A percentile compares a stretch with the other conserved stretches of the same genome.
Conservation (phyloP, 2,888 invertebrate genomes). For the Mythimna loreyi region DNA sequence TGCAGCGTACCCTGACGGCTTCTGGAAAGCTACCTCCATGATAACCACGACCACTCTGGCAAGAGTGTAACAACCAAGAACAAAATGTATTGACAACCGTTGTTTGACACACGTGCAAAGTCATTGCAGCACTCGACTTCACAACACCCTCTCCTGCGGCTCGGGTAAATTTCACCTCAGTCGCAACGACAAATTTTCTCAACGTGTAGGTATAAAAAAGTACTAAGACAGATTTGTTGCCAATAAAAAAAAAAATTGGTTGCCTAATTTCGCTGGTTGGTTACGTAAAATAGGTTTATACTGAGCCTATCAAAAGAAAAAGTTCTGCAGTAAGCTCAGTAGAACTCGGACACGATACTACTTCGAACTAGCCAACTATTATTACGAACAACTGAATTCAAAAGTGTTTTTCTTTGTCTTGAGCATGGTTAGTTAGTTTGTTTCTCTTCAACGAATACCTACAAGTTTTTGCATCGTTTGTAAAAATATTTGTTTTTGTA, state of each 20-base stretch:
- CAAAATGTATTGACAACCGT: too few relatives aligned
- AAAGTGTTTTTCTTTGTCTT: slow-evolving; percentile 65
- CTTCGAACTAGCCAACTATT: slow-evolving; percentile 47
- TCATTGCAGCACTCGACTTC: too few relatives aligned
- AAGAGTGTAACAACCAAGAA: too few relatives aligned
- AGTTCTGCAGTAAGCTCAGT: slow-evolving; percentile 51
- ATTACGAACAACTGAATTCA: slow-evolving; percentile 61
- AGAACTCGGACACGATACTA: slow-evolving; percentile 41
- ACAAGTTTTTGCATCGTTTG: slow-evolving; percentile 21
- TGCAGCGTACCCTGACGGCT: too few relatives aligned
- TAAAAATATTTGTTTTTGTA: slow-evolving; percentile 21
- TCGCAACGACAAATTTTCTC: too few relatives aligned
- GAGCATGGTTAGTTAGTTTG: slow-evolving; percentile 56
- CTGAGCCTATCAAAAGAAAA: slow-evolving; percentile 48
- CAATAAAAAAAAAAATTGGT: slow-evolving; percentile 13
- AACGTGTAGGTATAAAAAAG: too few relatives aligned
- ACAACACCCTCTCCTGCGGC: too few relatives aligned
- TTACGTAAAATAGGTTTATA: slow-evolving; percentile 28
- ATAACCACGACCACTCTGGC: too few relatives aligned
- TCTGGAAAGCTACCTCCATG: too few relatives aligned
- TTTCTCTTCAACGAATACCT: slow-evolving; percentile 30
- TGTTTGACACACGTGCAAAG: too few relatives aligned
- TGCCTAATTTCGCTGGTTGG: not conserved
- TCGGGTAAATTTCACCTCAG: too few relatives aligned
- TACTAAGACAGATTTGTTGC: too few relatives aligned